Percentiles rank a stretch among this genome's conserved stretches.
Conservation (phyloP, 2,113 vertebrate genomes). For the Dipodomys ordii region DNA sequence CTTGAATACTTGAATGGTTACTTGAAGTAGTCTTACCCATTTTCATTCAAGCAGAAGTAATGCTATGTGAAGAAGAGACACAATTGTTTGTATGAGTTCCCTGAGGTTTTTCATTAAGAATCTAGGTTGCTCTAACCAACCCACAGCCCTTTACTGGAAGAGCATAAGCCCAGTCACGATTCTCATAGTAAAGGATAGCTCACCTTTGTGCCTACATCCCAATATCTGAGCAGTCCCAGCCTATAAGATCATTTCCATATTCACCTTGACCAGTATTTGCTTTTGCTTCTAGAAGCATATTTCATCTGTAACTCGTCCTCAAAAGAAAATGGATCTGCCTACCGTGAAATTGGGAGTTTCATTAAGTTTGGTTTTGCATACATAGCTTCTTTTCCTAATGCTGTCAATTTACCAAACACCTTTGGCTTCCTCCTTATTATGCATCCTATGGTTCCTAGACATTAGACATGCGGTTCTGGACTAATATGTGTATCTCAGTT, state of each 20-base stretch:
- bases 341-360: not conserved
- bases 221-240: not conserved
- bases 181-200: not conserved
- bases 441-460: not conserved
- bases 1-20: not conserved
- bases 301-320: not conserved
- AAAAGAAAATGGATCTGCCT: not conserved
- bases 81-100: not conserved
- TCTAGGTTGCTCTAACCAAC: not conserved
- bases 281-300: not conserved
- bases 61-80: not conserved
- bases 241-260: not conserved
- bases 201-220: not conserved
- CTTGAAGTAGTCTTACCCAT: not conserved
- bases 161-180: not conserved
- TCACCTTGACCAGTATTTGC: not conserved
- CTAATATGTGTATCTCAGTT: not conserved
- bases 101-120: not conserved
- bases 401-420: not conserved
- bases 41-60: not conserved
- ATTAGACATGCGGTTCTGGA: not conserved
- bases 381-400: not conserved
- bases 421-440: slow-evolving; percentile 4
- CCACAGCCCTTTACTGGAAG: not conserved
- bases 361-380: not conserved